Base-by-base conservation (phyloP, 2,888 invertebrate genomes). In the Scaptomyza tumidula region DNA sequence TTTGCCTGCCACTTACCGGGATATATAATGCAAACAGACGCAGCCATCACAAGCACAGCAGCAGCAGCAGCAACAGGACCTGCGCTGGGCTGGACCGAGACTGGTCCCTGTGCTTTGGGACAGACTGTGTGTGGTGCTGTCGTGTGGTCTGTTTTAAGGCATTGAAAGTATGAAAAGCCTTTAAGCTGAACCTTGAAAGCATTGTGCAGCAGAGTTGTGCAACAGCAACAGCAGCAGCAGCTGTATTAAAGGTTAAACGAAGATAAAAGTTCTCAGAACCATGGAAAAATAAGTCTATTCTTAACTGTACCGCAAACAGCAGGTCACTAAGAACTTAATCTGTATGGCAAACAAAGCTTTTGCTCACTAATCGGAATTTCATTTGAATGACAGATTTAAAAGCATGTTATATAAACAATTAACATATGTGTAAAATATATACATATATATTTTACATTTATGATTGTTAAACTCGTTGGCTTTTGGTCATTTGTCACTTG, bases 21-120 rank as follows among this genome's bases (percentile, higher is more conserved):
- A 46, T 67, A 45, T 67, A 43, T 48, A 67, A 73, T 71, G 88
- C 78, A 89, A 87, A 89, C 81, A 90, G 70, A 83, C 81, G 59
- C 86, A 79, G 78, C 41, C 6, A 41, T 10, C 35, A 35, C 11
- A 35, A 10, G 9, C 19, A 19, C 19, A 19, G 37, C 37, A 39
- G 37, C n/a, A 37, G 19, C 19, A 2, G n/a, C 37, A 37, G 37
- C 39, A 39, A n/a, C 78, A 73, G 52, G 39, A 52, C 37, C 9
- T 27, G 9, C 3, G 35, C 13, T 35, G 16, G 3, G 16, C 16
- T 41, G 35, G 24, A 16, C 19, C 19, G 37, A 57, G 24, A 27
- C 53, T 56, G 33, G 13, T 13, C 53, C 50, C 60, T 52, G 61
- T 41, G 33, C 39, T 39, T 19, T 13, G 19, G 31, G 13, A 31